A percentile compares a stretch with the other conserved stretches of the same genome.
Evolutionary conservation across 2,797 vertebrate species (phyloP).

Genomic region (Tapera naevia): DNA sequence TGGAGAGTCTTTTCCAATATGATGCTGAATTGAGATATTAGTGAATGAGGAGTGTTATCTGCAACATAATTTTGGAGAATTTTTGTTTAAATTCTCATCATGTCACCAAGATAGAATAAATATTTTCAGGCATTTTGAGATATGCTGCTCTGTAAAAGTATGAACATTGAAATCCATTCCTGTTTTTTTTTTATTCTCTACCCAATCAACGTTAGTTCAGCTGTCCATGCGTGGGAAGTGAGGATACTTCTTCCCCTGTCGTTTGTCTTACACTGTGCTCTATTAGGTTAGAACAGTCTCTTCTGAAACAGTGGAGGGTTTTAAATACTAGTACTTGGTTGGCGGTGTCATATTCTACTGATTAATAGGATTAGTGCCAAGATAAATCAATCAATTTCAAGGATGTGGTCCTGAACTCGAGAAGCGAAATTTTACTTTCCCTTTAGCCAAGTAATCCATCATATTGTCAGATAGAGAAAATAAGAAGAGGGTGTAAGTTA

Average conservation of each 20-base stretch:
- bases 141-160: not conserved
- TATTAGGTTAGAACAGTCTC: slow-evolving; percentile 4
- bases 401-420: not conserved
- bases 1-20: not conserved
- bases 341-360: not conserved
- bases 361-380: slow-evolving; percentile 23
- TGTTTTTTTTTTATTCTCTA: not conserved
- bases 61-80: not conserved
- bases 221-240: slow-evolving; percentile 15
- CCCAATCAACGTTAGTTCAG: not conserved
- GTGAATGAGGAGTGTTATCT: not conserved
- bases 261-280: not conserved
- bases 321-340: not conserved
- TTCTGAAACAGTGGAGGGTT: not conserved
- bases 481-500: not conserved
- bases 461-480: not conserved
- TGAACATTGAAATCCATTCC: not conserved
- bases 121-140: not conserved
- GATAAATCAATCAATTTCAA: slow-evolving; percentile 33
- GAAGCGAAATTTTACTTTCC: slow-evolving; percentile 37
- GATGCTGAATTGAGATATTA: not conserved
- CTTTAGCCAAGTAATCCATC: slow-evolving; percentile 1
- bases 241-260: not conserved
- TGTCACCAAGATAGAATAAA: not conserved
- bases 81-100: not conserved